Percentiles rank a stretch among this genome's conserved stretches.
Conservation (phyloP, 2,113 vertebrate species). For the Seriola dumerili region DNA sequence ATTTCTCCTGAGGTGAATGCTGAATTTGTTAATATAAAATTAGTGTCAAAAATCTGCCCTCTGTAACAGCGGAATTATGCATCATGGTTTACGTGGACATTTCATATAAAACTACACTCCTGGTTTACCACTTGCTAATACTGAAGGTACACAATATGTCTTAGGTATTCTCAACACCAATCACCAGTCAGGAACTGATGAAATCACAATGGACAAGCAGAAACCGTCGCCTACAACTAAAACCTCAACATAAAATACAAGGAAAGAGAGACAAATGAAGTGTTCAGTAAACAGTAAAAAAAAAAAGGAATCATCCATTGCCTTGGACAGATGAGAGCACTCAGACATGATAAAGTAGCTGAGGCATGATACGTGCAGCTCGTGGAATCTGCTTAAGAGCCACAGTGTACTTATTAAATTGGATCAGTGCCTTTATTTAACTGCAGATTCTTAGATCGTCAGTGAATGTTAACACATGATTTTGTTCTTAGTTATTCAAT, state of each 20-base stretch:
- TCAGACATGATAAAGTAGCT: neutral
- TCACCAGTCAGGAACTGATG: neutral
- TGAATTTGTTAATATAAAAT: conserved; percentile 35
- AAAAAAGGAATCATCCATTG: neutral
- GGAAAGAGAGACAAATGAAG: neutral
- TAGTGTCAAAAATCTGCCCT: conserved; percentile 33
- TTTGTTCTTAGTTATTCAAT: neutral
- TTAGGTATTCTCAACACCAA: too few species aligned
- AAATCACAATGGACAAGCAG: neutral
- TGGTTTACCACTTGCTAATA: neutral
- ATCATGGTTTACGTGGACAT: conserved; percentile 4
- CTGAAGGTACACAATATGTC: neutral
- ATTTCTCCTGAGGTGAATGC: conserved; percentile 24
- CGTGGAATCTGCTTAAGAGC: neutral
- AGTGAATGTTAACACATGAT: neutral
- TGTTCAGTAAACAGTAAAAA: neutral
- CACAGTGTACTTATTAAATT: neutral
- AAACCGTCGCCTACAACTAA: neutral
- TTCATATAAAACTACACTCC: neutral
- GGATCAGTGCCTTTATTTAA: conserved; percentile 15
- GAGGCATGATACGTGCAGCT: neutral
- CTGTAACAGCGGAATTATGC: conserved; percentile 28
- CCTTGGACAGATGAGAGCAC: conserved; percentile 1
- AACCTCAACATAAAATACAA: neutral
- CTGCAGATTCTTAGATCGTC: conserved; percentile 7